Base-by-base conservation (phyloP, 2,113 vertebrate species). In the Hemiscyllium ocellatum region DNA sequence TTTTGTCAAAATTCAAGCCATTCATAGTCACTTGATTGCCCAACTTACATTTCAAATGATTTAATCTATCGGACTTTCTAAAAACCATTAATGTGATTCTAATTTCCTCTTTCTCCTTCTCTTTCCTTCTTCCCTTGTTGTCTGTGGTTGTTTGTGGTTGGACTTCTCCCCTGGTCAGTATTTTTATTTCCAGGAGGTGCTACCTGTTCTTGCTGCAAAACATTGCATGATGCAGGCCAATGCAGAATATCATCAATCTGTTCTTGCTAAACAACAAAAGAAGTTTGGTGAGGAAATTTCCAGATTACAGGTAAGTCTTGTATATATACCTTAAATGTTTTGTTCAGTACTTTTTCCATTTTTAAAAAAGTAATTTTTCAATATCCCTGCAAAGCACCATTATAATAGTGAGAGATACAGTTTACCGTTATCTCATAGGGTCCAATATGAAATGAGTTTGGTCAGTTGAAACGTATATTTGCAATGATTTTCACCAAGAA, bases 101-200 rank as follows among this genome's bases (percentile, higher is more conserved):
- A 98, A 99, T 98, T 97, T 98, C 98, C 97, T 98, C 97, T 99
- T 98, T 98, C 98, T 98, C 98, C 97, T 97, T 95, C 97, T 98
- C 98, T 98, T 98, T 98, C 97, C 98, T 98, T 98, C 98, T 98
- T 98, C 98, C 98, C 97, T 96, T 96, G 97, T 98, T 98, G 97
- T 97, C 96, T 98, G 97, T 98, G 98, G 98, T 97, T 98, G 97
- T 98, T 98, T 98, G 98, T 99, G 98, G 97, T 98, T 98, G 98
- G 98, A 98, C 98, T 99, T 97, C 56, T 98, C 98, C 98, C 98
- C 98, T 99, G 98, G 98, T 99, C 98, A 99, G 99, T 99, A 99
- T 99, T 99, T 99, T 98, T 99, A 99, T 98, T 99, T 99, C 98
- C 99, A 99, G 99, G 99, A 99, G 98, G 99, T 99, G 98, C 98